Percentiles rank a stretch among this genome's conserved stretches.
Evolutionary conservation across 2,888 invertebrate genomes (phyloP).

Genomic region (Drosophila austrosaltans): DNA sequence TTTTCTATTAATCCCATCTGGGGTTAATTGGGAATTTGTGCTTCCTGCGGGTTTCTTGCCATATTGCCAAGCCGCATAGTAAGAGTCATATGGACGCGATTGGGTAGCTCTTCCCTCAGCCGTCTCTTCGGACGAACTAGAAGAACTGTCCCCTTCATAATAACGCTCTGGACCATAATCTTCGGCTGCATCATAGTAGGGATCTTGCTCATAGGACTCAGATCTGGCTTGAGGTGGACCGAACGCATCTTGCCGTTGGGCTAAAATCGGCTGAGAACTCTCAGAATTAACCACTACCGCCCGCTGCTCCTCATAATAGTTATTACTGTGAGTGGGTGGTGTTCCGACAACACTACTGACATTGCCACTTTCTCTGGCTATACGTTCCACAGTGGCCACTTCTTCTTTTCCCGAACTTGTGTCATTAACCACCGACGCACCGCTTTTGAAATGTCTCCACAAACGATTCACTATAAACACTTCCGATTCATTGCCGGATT

Average conservation of each 20-base stretch:
- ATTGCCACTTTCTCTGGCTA: conserved; percentile 51
- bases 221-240: conserved; percentile 44
- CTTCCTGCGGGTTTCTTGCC: conserved; percentile 32
- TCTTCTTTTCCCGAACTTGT: conserved; percentile 28
- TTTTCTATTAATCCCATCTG: conserved; percentile 52
- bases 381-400: conserved; percentile 63
- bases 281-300: conserved; percentile 66
- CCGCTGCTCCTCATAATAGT: conserved; percentile 65
- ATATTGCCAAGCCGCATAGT: conserved; percentile 55
- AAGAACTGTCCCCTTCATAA: conserved; percentile 13
- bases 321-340: conserved; percentile 28
- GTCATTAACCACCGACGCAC: conserved; percentile 24
- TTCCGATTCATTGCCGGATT: conserved; percentile 25
- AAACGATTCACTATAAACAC: conserved; percentile 57
- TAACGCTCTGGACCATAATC: conserved; percentile 50
- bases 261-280: conserved; percentile 46
- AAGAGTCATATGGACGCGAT: conserved; percentile 50
- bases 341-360: conserved; percentile 14
- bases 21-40: conserved; percentile 22
- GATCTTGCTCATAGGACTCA: conserved; percentile 53
- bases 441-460: conserved; percentile 50
- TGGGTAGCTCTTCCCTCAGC: conserved; percentile 56
- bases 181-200: conserved; percentile 52
- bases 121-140: conserved; percentile 2
- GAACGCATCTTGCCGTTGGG: conserved; percentile 43